These are phyloP conservation scores for Sus cebifrons DNA, from an alignment of 2,797 vertebrate genomes.

Conservation along the genomic window DNA sequence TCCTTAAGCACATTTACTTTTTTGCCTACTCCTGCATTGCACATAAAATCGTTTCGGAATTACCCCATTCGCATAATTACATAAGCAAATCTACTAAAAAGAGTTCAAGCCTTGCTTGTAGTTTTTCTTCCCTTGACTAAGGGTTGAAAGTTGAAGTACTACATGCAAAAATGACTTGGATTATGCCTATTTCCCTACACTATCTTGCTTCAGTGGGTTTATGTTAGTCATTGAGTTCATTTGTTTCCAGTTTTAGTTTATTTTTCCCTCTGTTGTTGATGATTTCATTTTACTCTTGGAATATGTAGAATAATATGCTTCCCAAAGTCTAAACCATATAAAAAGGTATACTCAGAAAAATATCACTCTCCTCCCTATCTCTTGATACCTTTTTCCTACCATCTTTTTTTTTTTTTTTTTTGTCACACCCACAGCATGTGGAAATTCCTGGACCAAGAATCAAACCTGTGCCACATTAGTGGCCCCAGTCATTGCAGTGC, in stretches of 20 bases:
- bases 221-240: neutral
- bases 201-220: neutral
- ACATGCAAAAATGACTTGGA: neutral
- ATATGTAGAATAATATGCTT: neutral
- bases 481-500: too few relatives aligned
- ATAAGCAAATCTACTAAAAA: conserved; percentile 1
- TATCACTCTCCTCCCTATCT: neutral
- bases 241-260: neutral
- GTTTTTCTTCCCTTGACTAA: neutral
- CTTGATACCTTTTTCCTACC: neutral
- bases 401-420: neutral
- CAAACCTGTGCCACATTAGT: too few relatives aligned
- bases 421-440: too few relatives aligned
- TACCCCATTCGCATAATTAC: neutral
- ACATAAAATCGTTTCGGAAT: neutral
- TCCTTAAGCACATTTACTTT: neutral
- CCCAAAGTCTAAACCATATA: neutral
- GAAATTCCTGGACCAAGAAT: too few relatives aligned
- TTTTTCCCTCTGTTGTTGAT: neutral
- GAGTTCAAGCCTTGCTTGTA: neutral
- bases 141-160: neutral
- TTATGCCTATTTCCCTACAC: neutral
- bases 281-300: conserved; percentile 14
- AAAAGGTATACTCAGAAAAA: neutral
- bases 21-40: neutral